A percentile compares a stretch with the other conserved stretches of the same genome.
Conservation (phyloP, 2,888 invertebrate genomes). For the Trichopoda pennipes region DNA sequence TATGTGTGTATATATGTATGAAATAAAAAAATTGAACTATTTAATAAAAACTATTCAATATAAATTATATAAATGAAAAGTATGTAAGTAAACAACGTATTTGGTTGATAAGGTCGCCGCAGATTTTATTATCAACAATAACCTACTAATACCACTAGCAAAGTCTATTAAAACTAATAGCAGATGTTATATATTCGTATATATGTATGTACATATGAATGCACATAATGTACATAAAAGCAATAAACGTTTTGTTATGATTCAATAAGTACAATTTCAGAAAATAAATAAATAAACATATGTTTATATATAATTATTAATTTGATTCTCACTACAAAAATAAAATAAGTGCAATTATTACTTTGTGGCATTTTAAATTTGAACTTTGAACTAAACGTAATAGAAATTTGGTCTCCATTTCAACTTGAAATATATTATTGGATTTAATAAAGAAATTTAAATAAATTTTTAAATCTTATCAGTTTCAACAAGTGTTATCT, state of each 20-base stretch:
- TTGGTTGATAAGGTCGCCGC: conserved; percentile 38
- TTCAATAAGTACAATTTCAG: background rate
- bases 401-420: no score
- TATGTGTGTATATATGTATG: background rate
- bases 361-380: no score
- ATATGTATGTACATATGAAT: background rate
- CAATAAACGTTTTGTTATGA: conserved; percentile 6
- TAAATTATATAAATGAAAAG: background rate
- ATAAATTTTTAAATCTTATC: no score
- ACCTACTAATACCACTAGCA: conserved; percentile 65
- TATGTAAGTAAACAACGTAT: conserved; percentile 6
- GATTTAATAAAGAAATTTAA: no score
- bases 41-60: background rate
- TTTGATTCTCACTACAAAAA: no score
- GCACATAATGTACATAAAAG: background rate
- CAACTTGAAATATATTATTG: no score
- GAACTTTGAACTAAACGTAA: no score
- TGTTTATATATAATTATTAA: no score
- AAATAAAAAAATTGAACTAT: no score
- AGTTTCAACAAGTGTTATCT: no score
- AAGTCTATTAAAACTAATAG: conserved; percentile 48
- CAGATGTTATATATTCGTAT: conserved; percentile 54
- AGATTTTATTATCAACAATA: conserved; percentile 55
- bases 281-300: no score
- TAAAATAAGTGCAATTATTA: background rate